Percentiles rank a stretch among this genome's conserved stretches.
phyloP scores from a whole-genome alignment of 2,888 invertebrate genomes.

The Chydorus sphaericus region DNA sequence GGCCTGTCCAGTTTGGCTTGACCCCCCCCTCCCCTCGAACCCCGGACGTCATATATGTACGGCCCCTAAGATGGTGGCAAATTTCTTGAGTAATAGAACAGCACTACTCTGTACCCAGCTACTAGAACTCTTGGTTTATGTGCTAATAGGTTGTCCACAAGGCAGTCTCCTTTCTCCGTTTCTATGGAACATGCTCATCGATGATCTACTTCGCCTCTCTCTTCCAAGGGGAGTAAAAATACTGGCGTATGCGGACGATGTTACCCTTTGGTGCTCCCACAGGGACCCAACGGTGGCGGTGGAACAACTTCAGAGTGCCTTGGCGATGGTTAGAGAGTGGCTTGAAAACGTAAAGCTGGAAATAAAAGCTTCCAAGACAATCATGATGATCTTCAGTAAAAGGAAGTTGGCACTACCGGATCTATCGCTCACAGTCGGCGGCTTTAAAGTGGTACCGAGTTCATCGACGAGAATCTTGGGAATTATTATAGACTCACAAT shows the following conservation, averaged over 20 bases:
- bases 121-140: neutral
- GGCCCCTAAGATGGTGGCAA: neutral
- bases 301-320: neutral
- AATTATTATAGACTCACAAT: neutral
- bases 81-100: neutral
- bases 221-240: neutral
- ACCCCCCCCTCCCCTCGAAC: too few relatives aligned
- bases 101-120: neutral
- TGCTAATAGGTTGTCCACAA: neutral
- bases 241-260: neutral
- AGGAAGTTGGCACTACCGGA: neutral
- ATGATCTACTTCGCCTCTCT: neutral
- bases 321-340: neutral
- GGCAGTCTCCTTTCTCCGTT: neutral
- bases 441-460: neutral
- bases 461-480: neutral
- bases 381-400: neutral
- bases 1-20: too few relatives aligned
- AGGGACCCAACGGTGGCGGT: neutral
- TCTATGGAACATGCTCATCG: neutral
- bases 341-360: neutral
- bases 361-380: neutral
- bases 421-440: neutral
- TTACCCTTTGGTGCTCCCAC: neutral
- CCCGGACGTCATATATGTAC: too few relatives aligned